These are phyloP conservation scores for Quiscalus mexicanus DNA, from an alignment of 2,113 vertebrate genomes.

Conservation along the genomic window DNA sequence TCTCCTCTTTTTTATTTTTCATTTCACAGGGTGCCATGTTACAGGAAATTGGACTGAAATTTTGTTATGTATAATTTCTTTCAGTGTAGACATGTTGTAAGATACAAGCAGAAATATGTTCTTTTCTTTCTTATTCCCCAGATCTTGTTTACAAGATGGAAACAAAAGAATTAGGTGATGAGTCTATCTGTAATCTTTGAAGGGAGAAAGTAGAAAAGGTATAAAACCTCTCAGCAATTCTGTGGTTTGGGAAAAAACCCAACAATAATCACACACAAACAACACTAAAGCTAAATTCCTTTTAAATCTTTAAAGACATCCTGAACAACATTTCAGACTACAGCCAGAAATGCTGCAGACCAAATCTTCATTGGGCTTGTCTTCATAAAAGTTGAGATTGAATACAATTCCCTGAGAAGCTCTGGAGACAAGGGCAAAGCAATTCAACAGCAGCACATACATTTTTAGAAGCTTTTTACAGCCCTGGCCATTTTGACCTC, in stretches of 20 bases:
- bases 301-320: slow-evolving; percentile 52
- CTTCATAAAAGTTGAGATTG: slow-evolving; percentile 32
- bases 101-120: neutral
- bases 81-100: neutral
- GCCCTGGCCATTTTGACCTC: slow-evolving; percentile 27
- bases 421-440: slow-evolving; percentile 33
- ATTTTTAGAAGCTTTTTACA: slow-evolving; percentile 55
- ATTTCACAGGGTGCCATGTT: neutral
- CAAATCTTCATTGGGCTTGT: neutral
- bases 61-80: neutral
- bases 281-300: neutral
- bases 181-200: neutral
- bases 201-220: neutral
- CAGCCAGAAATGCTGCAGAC: neutral
- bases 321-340: neutral
- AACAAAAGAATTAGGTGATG: slow-evolving; percentile 31
- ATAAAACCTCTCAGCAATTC: neutral
- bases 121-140: neutral
- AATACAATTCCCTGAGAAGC: slow-evolving; percentile 35
- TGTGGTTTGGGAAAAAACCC: neutral
- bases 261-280: neutral
- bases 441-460: neutral
- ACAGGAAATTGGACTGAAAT: slow-evolving; percentile 1
- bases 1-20: neutral
- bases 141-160: slow-evolving; percentile 9